Percentiles rank a stretch among this genome's conserved stretches.
Evolutionary conservation across 2,113 vertebrate species (phyloP).

Genomic region (Marmota flaviventris): DNA sequence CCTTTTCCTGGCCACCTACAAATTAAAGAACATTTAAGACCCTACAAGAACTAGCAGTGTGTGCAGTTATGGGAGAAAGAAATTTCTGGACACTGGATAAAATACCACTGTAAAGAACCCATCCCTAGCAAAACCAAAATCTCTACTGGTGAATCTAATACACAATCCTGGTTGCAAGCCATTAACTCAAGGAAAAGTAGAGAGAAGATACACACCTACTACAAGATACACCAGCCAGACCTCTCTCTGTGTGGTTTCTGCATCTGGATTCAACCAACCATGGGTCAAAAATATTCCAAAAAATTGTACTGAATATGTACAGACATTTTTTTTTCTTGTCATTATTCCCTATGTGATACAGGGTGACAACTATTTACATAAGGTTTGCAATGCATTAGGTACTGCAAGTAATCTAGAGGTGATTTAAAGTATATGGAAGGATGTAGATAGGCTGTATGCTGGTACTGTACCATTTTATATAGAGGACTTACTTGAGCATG

Average conservation of each 20-base stretch:
- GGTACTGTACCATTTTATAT: background rate
- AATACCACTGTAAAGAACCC: background rate
- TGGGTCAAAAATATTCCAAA: background rate
- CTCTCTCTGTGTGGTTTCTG: background rate
- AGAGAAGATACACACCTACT: background rate
- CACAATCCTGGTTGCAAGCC: background rate
- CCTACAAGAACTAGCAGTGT: background rate
- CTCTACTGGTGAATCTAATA: background rate
- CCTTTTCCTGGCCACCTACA: background rate
- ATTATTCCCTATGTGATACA: background rate
- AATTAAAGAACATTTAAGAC: background rate
- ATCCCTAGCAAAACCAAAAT: background rate
- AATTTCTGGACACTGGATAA: background rate
- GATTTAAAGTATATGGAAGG: background rate
- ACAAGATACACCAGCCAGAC: background rate
- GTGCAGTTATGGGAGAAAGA: background rate
- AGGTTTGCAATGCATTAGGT: background rate
- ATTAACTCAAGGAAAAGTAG: background rate
- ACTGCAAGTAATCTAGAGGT: background rate
- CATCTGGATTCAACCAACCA: background rate
- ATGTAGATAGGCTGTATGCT: background rate
- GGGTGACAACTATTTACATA: background rate
- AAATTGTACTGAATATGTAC: background rate
- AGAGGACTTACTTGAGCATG: background rate
- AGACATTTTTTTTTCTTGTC: background rate